These are phyloP conservation scores for Halocaridina rubra DNA, from an alignment of 2,888 invertebrate species.

Conservation along the genomic window DNA sequence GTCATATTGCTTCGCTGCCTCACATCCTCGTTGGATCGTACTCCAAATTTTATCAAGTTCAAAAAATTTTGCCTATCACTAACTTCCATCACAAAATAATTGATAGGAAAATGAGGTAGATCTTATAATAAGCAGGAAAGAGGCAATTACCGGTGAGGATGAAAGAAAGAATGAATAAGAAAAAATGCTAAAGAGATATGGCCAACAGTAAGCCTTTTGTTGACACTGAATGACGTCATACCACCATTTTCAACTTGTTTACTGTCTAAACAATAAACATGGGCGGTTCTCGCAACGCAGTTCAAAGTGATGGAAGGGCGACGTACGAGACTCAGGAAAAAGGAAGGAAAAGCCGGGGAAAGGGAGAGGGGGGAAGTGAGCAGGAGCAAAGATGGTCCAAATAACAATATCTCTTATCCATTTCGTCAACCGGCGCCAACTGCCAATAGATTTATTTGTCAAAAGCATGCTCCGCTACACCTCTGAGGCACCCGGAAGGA, in stretches of 20 bases:
- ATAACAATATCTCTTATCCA: not conserved
- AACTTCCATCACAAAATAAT: no score
- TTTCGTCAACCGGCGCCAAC: not conserved
- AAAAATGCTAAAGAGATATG: constrained; percentile 50
- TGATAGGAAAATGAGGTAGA: no score
- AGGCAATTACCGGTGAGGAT: no score
- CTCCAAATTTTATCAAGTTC: no score
- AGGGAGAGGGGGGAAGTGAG: no score
- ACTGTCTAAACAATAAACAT: constrained; percentile 59
- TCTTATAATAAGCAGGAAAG: no score
- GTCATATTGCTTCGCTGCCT: constrained; percentile 44
- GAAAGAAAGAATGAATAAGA: not conserved
- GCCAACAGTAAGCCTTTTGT: constrained; percentile 53
- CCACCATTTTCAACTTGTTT: constrained; percentile 59
- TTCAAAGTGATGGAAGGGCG: constrained; percentile 34
- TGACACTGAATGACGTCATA: constrained; percentile 56
- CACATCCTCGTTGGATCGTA: no score
- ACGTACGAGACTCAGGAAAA: constrained; percentile 35
- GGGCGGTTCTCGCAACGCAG: constrained; percentile 55
- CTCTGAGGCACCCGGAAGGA: constrained; percentile 13
- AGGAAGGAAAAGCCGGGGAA: not conserved
- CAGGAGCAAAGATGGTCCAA: not conserved
- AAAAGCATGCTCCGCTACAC: not conserved
- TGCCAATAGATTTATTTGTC: not conserved
- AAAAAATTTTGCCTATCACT: no score